A percentile compares a stretch with the other conserved stretches of the same genome.
Conservation (phyloP, 2,113 vertebrate genomes). For the Cavia porcellus region DNA sequence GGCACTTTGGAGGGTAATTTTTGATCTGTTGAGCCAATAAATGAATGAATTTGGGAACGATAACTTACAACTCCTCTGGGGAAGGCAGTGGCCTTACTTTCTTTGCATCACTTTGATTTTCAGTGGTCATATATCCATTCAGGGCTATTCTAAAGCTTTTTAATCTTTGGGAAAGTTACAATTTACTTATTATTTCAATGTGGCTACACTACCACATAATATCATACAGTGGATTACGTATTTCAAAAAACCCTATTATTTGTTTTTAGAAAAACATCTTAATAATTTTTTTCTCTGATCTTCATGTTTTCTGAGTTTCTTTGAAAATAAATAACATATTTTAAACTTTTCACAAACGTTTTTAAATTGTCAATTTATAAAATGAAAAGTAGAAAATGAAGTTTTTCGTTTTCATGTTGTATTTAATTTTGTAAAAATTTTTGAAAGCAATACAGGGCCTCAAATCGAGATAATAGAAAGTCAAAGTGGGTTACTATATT, state of each 20-base stretch:
- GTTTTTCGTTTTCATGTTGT: slow-evolving; percentile 18
- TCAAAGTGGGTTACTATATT: no score
- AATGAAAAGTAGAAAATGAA: slow-evolving; percentile 46
- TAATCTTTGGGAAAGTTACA: slow-evolving; percentile 53
- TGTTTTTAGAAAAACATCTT: slow-evolving; percentile 45
- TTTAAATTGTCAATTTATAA: slow-evolving; percentile 42
- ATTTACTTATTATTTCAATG: slow-evolving; percentile 53
- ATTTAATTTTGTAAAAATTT: neutral
- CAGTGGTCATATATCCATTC: neutral
- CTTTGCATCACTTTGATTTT: slow-evolving; percentile 25
- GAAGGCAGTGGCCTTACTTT: neutral
- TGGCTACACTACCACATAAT: neutral
- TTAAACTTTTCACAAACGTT: slow-evolving; percentile 44
- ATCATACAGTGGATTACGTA: slow-evolving; percentile 1
- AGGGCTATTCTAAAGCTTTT: slow-evolving; percentile 52
- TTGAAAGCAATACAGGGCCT: neutral
- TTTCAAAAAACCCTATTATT: slow-evolving; percentile 24
- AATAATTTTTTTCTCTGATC: neutral
- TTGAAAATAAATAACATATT: slow-evolving; percentile 47
- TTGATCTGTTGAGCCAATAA: neutral
- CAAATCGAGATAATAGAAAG: no score
- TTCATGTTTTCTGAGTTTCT: slow-evolving; percentile 23
- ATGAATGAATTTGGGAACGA: neutral
- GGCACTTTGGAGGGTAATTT: neutral
- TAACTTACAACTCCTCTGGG: neutral